Evolutionary conservation across 2,113 vertebrate genomes (phyloP).

Genomic region (Gambusia holbrooki): DNA sequence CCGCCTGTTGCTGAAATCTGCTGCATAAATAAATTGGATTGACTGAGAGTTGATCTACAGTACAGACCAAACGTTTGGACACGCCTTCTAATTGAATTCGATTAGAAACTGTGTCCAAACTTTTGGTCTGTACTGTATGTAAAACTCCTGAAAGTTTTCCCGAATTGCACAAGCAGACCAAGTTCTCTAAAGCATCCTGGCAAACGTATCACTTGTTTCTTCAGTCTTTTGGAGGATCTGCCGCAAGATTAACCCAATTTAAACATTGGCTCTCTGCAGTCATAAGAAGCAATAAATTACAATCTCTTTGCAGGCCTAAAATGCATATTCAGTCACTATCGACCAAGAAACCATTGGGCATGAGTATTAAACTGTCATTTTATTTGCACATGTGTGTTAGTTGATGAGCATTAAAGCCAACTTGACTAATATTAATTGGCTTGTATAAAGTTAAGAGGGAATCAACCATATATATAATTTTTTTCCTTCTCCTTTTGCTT

Average conservation of each 20-base stretch:
- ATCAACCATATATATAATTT: too few species aligned
- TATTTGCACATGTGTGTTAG: neutral
- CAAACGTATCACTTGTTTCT: neutral
- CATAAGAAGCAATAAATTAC: neutral
- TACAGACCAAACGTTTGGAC: too few species aligned
- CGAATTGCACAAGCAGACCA: constrained; percentile 14
- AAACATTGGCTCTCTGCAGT: neutral
- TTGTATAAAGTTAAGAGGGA: too few species aligned
- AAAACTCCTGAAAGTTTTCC: constrained; percentile 20
- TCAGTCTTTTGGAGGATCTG: constrained; percentile 7
- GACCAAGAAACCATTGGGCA: too few species aligned
- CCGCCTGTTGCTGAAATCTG: too few species aligned
- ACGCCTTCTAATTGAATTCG: too few species aligned
- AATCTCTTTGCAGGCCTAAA: neutral
- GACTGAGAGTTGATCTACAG: constrained; percentile 8
- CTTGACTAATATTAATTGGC: neutral
- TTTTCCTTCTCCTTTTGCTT: too few species aligned
- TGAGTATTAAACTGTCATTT: too few species aligned
- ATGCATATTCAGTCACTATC: neutral
- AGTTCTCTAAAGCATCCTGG: neutral
- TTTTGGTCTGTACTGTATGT: neutral
- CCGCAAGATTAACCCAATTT: constrained; percentile 5
- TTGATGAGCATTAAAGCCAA: neutral
- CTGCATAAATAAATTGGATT: too few species aligned
- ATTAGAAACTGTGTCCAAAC: too few species aligned